These are phyloP conservation scores for Drosophila lutescens DNA, from an alignment of 2,888 invertebrate genomes.

Conservation along the genomic window DNA sequence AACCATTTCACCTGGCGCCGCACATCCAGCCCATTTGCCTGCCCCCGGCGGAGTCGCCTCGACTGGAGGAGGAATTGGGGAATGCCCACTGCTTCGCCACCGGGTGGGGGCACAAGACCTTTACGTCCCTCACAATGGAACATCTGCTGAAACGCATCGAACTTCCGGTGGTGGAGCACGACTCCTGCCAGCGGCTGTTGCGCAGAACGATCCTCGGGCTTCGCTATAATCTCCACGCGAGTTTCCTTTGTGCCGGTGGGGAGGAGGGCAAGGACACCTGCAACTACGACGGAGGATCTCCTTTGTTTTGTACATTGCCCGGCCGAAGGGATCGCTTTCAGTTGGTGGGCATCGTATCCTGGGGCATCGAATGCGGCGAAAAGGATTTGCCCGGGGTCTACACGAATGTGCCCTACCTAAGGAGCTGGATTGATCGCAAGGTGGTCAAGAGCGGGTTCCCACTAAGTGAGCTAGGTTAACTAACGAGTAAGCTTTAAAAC, in stretches of 20 bases:
- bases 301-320: conserved; percentile 88
- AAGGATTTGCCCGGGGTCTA: conserved; percentile 89
- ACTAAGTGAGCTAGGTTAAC: background rate
- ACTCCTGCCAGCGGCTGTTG: conserved; percentile 84
- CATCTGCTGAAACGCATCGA: conserved; percentile 89
- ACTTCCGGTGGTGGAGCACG: conserved; percentile 87
- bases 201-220: conserved; percentile 87
- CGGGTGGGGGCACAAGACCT: conserved; percentile 73
- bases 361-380: conserved; percentile 91
- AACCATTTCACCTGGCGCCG: conserved; percentile 87
- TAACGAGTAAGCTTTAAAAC: background rate
- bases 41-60: conserved; percentile 84
- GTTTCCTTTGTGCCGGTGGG: conserved; percentile 92
- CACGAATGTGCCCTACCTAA: conserved; percentile 87
- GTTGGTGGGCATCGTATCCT: conserved; percentile 85
- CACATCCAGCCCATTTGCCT: conserved; percentile 90
- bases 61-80: conserved; percentile 78
- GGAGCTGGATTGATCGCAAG: conserved; percentile 87
- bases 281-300: conserved; percentile 89
- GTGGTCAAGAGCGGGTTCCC: conserved; percentile 41
- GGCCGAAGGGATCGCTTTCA: conserved; percentile 57
- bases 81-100: conserved; percentile 66
- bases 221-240: conserved; percentile 87
- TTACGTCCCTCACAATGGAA: conserved; percentile 81
- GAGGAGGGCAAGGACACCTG: conserved; percentile 86